Evolutionary conservation across 2,888 invertebrate species (phyloP).

Genomic region (Ptilodon capucinus): DNA sequence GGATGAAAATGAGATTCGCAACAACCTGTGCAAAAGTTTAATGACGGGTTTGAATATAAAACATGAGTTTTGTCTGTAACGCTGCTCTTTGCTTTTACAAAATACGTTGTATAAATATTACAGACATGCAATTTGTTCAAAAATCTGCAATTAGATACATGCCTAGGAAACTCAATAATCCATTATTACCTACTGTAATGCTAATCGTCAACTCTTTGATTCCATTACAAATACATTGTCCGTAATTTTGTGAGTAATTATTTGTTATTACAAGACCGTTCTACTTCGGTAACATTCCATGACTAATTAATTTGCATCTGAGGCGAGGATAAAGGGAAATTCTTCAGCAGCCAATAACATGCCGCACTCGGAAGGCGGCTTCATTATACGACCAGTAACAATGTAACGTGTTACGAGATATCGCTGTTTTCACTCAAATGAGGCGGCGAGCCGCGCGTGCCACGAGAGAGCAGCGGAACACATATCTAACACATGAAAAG

Average conservation of each 20-base stretch:
- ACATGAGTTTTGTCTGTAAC: no score
- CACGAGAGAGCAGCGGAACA: neutral
- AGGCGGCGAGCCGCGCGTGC: neutral
- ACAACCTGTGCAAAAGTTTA: neutral
- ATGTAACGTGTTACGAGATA: neutral
- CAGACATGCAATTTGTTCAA: no score
- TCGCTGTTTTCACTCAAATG: neutral
- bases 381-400: neutral
- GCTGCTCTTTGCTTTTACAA: no score
- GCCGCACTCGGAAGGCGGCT: neutral
- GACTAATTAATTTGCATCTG: neutral
- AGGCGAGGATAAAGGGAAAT: neutral
- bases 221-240: no score
- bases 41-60: neutral
- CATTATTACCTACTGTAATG: no score
- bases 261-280: neutral
- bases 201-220: no score
- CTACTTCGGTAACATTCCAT: neutral
- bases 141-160: no score
- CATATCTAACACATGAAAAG: no score
- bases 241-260: no score
- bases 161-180: no score
- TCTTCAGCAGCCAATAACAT: neutral
- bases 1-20: neutral
- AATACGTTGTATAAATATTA: no score